Conservation (phyloP, 2,888 invertebrate genomes). For the Tinea pellionella region DNA sequence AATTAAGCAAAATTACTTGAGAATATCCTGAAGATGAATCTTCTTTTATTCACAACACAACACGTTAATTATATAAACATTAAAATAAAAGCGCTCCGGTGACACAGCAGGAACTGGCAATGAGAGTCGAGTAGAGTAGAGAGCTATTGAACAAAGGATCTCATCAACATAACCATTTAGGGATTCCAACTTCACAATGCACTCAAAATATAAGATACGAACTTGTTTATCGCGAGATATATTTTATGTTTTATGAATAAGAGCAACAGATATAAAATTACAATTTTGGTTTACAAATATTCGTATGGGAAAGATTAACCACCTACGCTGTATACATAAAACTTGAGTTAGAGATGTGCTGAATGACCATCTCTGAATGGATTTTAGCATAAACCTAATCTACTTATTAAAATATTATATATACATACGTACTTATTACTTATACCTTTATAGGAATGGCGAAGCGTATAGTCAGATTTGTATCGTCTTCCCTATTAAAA, state of each 20-base stretch:
- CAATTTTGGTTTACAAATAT: not conserved
- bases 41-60: not conserved
- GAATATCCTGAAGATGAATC: not conserved
- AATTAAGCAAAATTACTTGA: not conserved
- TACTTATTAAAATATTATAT: no score
- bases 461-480: no score
- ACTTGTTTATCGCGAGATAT: constrained; percentile 10
- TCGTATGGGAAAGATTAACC: not conserved
- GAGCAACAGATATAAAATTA: constrained; percentile 9
- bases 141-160: not conserved
- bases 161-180: constrained; percentile 12
- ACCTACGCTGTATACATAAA: not conserved
- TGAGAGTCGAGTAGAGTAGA: not conserved
- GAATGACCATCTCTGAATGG: not conserved
- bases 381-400: no score
- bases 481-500: no score
- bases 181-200: constrained; percentile 10
- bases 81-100: constrained; percentile 1
- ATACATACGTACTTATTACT: no score
- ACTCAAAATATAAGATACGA: constrained; percentile 13
- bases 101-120: constrained; percentile 13
- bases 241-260: constrained; percentile 11
- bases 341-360: not conserved
- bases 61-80: constrained; percentile 6
- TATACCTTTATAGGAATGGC: no score